Evolutionary conservation across 1,140 invertebrate species (phyloP).

Genomic region (Akabosia matsudoensis): DNA sequence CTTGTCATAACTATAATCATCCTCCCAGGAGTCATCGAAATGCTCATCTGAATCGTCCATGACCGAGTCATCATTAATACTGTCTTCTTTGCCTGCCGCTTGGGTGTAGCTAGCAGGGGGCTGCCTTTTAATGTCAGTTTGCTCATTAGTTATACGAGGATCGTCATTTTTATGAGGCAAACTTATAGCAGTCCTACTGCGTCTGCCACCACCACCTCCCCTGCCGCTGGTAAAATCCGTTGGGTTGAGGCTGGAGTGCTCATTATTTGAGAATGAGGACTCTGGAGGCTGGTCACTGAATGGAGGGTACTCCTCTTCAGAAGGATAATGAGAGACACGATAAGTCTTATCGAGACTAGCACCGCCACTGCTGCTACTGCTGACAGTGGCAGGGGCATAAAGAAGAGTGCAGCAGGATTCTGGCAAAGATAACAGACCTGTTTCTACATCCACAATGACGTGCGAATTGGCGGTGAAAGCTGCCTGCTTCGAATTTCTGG

Average conservation of each 20-base stretch:
- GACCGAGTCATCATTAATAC: background rate
- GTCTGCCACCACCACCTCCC: conserved; percentile 6
- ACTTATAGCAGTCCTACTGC: background rate
- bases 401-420: conserved; percentile 42
- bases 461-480: background rate
- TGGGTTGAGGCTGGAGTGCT: background rate
- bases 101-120: no score
- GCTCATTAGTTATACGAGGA: background rate
- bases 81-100: background rate
- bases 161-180: conserved; percentile 6
- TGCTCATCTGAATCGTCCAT: background rate
- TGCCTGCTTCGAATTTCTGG: conserved; percentile 1
- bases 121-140: no score
- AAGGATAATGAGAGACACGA: conserved; percentile 23
- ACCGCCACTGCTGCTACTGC: conserved; percentile 18
- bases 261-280: background rate
- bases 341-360: conserved; percentile 19
- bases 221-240: background rate
- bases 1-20: background rate
- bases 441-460: conserved; percentile 19
- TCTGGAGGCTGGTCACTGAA: conserved; percentile 16
- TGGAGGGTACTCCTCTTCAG: conserved; percentile 17
- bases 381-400: conserved; percentile 25
- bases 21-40: background rate
- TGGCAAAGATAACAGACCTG: conserved; percentile 24